Evolutionary conservation across 2,113 vertebrate genomes (phyloP), one percentile per base, ranked within the genome.

Genomic region (Poecilia latipinna): DNA sequence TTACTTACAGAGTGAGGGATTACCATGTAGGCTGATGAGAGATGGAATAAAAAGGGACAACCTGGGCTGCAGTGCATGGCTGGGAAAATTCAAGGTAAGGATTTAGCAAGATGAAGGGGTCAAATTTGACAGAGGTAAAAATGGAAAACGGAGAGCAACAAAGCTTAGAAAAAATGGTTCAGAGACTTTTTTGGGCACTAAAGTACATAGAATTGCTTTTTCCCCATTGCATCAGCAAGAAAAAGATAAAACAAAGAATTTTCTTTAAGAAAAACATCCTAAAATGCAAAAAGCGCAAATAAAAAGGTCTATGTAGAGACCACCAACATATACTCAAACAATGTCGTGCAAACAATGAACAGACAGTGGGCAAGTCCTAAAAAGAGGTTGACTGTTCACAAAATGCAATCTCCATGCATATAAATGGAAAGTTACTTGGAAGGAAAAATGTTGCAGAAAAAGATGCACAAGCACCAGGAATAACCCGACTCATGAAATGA

Each of bases 1-100:
- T 84, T 80, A 69, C 69, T 73, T 44, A 17, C 11, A 37, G 65
- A 48, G 44, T 10, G 77, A 44, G 48, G 78, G 82, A 82, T 86
- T 80, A 78, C 68, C 28, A 61, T 29, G 65, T 31, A 64, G 57
- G 39, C 61, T 4, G 72, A 77, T 72, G 72, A 78, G 64, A 35
- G 70, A 67, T 4, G 13, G 68, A 82, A 83, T 70, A 61, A 70
- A 35, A 79, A 74, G 78, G 32, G 8, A 67, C n/a, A 2, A 42
- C 39, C 61, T 72, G 3, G 78, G 79, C 75, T 5, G 28, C n/a
- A 61, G 61, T 0, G 2, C 7, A 7, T 67, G 65, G 54, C 17
- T 75, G 64, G 24, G 60, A 65, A 70, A 73, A 81, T 67, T 74
- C 70, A 72, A 77, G 74, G 77, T 44, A 29, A 61, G 70, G 44